phyloP scores from a whole-genome alignment of 1,140 invertebrate species.

The Sipha flava region DNA sequence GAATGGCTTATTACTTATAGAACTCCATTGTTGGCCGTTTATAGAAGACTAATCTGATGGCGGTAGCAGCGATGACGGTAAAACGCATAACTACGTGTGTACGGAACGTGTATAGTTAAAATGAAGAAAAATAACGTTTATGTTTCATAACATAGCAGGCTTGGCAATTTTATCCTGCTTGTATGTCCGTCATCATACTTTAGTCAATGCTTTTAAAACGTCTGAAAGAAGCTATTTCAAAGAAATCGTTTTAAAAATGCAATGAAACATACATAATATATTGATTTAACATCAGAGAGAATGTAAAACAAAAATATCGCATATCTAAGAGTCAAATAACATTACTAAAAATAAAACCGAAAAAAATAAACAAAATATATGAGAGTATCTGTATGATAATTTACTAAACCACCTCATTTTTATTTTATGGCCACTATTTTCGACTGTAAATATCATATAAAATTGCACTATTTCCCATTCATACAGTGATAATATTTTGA shows the following conservation, averaged over 20 bases:
- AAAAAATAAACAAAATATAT: too few relatives aligned
- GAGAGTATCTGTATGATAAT: too few relatives aligned
- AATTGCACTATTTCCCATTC: too few relatives aligned
- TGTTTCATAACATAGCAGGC: neutral
- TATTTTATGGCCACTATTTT: too few relatives aligned
- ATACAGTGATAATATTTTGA: too few relatives aligned
- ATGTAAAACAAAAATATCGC: too few relatives aligned
- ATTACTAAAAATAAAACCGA: too few relatives aligned
- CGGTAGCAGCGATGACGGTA: neutral
- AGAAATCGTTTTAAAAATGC: neutral
- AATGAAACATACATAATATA: too few relatives aligned
- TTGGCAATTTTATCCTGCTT: too few relatives aligned
- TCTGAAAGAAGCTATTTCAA: neutral
- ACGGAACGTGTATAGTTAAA: neutral
- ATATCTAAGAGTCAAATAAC: too few relatives aligned
- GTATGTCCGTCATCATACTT: neutral
- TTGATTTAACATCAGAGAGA: neutral
- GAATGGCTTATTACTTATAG: neutral
- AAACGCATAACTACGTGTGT: neutral
- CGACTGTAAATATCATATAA: too few relatives aligned
- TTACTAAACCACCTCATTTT: too few relatives aligned
- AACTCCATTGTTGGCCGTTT: neutral
- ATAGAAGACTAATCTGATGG: neutral
- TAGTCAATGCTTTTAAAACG: neutral
- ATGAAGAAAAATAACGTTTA: neutral